Percentiles rank a stretch among this genome's conserved stretches.
Conservation (phyloP, 1,140 invertebrate genomes). For the Anastrepha obliqua region DNA sequence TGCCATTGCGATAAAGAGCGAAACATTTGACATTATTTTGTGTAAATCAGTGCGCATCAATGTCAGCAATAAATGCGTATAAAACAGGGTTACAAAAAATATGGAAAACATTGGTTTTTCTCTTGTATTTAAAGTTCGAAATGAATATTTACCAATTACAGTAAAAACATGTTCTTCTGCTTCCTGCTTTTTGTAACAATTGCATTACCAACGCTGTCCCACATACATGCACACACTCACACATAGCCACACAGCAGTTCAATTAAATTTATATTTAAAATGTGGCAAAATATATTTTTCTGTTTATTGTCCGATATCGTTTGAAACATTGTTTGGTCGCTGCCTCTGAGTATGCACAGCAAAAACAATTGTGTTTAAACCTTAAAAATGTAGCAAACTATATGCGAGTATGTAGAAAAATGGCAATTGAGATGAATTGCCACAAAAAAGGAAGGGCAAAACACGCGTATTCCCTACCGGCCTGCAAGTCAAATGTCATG, state of each 20-base stretch:
- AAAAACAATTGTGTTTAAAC: background rate
- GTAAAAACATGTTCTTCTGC: no score
- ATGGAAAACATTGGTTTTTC: background rate
- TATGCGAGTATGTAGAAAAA: background rate
- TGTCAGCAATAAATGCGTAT: constrained; percentile 1
- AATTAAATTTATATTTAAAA: background rate
- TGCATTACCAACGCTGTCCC: background rate
- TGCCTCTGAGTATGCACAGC: constrained; percentile 6
- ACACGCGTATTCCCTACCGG: background rate
- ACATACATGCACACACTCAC: no score
- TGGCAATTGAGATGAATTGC: background rate
- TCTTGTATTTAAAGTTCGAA: no score
- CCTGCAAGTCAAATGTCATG: constrained; percentile 16
- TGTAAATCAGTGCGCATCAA: constrained; percentile 45
- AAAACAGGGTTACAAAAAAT: background rate
- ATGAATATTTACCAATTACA: no score
- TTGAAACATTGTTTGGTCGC: background rate
- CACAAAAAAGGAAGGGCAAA: constrained; percentile 4
- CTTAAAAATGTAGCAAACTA: background rate
- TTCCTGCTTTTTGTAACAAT: background rate
- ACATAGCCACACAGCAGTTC: background rate
- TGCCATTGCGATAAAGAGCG: constrained; percentile 5
- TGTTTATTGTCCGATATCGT: background rate
- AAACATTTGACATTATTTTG: constrained; percentile 25
- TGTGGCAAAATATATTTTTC: background rate